phyloP scores from a whole-genome alignment of 2,797 vertebrate genomes.

The Buphagus erythrorhynchus region DNA sequence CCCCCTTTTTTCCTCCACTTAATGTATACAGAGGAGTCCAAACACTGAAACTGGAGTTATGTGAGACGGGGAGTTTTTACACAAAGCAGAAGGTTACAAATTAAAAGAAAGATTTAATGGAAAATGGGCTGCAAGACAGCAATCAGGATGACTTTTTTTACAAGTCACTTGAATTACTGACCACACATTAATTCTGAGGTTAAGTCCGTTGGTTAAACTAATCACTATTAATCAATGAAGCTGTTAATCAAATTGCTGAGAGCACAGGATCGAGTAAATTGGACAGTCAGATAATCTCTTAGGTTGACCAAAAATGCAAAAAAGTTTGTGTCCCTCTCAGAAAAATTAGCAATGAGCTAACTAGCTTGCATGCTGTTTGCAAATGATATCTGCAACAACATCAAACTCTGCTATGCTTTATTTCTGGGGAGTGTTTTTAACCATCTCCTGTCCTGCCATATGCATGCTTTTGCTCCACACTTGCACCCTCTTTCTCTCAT shows the following conservation, averaged over 20 bases:
- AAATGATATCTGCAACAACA: background rate
- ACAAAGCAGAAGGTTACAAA: background rate
- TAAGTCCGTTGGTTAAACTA: constrained; percentile 67
- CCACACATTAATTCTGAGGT: constrained; percentile 67
- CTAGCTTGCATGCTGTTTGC: background rate
- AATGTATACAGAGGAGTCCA: background rate
- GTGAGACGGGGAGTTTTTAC: background rate
- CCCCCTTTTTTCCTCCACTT: background rate
- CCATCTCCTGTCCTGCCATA: background rate
- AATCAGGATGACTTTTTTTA: constrained; percentile 36
- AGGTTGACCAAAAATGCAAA: constrained; percentile 1
- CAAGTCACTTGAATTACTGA: constrained; percentile 60
- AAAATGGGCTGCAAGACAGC: constrained; percentile 18
- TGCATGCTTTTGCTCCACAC: background rate
- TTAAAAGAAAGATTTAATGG: constrained; percentile 42
- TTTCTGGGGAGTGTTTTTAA: background rate
- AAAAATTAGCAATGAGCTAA: background rate
- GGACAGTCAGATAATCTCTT: constrained; percentile 35
- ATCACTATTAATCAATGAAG: constrained; percentile 73
- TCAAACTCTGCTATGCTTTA: background rate
- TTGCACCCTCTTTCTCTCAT: background rate
- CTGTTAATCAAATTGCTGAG: constrained; percentile 69
- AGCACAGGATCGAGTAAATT: background rate
- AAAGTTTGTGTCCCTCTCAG: background rate
- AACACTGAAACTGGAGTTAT: background rate